These are phyloP conservation scores for Barypeithes pellucidus DNA, from an alignment of 2,888 invertebrate species.

Conservation along the genomic window DNA sequence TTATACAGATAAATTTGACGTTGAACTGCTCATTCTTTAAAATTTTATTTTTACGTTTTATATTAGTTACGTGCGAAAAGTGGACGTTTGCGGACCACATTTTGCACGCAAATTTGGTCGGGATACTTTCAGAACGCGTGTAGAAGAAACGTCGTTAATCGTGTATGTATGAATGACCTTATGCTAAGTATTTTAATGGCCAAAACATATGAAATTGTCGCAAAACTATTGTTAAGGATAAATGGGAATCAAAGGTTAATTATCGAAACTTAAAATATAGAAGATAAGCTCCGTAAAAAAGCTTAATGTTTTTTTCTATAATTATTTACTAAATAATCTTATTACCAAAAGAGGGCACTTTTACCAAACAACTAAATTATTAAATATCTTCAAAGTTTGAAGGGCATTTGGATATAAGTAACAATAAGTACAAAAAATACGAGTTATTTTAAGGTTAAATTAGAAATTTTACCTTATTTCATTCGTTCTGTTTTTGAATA, in stretches of 20 bases:
- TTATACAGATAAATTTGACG: too few relatives aligned
- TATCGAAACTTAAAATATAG: conserved; percentile 26
- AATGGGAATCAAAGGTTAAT: conserved; percentile 12
- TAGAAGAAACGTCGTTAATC: not conserved
- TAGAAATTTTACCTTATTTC: too few relatives aligned
- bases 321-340: conserved; percentile 28
- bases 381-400: conserved; percentile 52
- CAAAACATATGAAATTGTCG: not conserved
- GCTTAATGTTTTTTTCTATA: conserved; percentile 21
- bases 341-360: conserved; percentile 34
- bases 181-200: conserved; percentile 13
- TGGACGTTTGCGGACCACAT: too few relatives aligned
- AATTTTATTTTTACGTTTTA: too few relatives aligned
- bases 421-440: too few relatives aligned
- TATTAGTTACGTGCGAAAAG: too few relatives aligned
- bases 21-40: too few relatives aligned
- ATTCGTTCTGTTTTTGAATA: too few relatives aligned
- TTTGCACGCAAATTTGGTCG: too few relatives aligned
- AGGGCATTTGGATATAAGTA: not conserved
- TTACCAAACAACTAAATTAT: conserved; percentile 49
- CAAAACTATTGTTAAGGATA: conserved; percentile 31
- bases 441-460: too few relatives aligned
- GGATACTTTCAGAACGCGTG: too few relatives aligned
- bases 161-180: not conserved
- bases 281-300: conserved; percentile 15